These are phyloP conservation scores for Channallabes apus DNA, from an alignment of 2,797 vertebrate species.

Conservation along the genomic window DNA sequence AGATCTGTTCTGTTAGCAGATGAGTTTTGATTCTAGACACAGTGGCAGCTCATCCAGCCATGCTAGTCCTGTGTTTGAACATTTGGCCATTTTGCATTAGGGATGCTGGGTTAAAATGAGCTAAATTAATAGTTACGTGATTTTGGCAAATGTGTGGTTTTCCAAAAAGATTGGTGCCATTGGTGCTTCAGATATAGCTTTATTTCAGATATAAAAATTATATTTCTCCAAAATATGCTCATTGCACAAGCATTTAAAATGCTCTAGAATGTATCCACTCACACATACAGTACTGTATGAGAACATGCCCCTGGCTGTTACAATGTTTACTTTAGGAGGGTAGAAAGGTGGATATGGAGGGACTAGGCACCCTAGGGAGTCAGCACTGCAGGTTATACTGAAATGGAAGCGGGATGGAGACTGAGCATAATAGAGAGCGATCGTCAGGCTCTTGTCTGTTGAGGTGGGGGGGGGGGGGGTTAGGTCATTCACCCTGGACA, in stretches of 20 bases:
- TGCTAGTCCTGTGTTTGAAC: constrained; percentile 17
- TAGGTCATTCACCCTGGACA: constrained; percentile 48
- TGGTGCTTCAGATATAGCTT: constrained; percentile 5
- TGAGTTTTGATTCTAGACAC: constrained; percentile 46
- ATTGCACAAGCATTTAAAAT: neutral
- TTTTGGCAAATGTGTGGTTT: neutral
- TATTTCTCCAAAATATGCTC: neutral
- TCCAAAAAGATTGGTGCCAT: neutral
- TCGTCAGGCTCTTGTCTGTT: constrained; percentile 32
- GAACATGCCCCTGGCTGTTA: constrained; percentile 1
- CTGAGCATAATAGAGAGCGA: constrained; percentile 37
- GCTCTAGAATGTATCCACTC: neutral
- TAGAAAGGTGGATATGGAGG: constrained; percentile 14
- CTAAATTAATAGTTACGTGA: constrained; percentile 2
- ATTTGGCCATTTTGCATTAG: constrained; percentile 13
- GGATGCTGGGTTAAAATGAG: neutral
- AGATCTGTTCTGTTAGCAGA: constrained; percentile 53
- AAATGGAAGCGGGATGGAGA: constrained; percentile 24
- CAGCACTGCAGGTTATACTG: constrained; percentile 28
- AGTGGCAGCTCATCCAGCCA: constrained; percentile 48
- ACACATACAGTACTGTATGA: too few relatives aligned
- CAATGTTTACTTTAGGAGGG: constrained; percentile 4
- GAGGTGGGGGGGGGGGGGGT: constrained; percentile 24
- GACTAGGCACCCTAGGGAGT: neutral
- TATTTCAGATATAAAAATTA: neutral